These are phyloP conservation scores for Ciona savignyi DNA, from an alignment of 23 tunicate species.

Conservation along the genomic window DNA sequence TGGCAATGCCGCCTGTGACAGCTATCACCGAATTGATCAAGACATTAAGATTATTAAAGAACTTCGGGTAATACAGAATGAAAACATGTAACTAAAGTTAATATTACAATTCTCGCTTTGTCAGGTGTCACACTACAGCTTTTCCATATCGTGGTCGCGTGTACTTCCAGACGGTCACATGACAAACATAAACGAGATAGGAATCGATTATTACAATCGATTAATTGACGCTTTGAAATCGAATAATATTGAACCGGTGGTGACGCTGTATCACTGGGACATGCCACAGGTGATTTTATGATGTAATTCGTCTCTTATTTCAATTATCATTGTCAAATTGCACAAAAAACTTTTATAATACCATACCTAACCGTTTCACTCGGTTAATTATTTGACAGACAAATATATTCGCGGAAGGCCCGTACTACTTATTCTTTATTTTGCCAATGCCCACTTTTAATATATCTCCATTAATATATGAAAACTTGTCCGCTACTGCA, in stretches of 20 bases:
- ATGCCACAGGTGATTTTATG: conserved; percentile 81
- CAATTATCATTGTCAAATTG: too few relatives aligned
- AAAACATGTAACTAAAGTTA: neutral
- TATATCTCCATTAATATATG: too few relatives aligned
- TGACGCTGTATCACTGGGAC: conserved; percentile 91
- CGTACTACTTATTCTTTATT: too few relatives aligned
- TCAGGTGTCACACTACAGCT: conserved; percentile 81
- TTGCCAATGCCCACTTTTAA: too few relatives aligned
- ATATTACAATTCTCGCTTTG: neutral
- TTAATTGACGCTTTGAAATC: conserved; percentile 48
- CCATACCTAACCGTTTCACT: too few relatives aligned
- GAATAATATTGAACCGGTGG: conserved; percentile 64
- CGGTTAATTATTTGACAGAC: too few relatives aligned
- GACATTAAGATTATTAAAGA: conserved; percentile 82
- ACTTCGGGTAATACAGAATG: conserved; percentile 26
- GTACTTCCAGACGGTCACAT: conserved; percentile 60
- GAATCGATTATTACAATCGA: conserved; percentile 67
- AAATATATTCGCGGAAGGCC: too few relatives aligned
- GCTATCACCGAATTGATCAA: conserved; percentile 61
- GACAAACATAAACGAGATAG: conserved; percentile 36
- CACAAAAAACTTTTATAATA: too few relatives aligned
- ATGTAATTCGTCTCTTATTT: too few relatives aligned
- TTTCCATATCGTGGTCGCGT: conserved; percentile 92
- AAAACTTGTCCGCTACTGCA: too few relatives aligned
- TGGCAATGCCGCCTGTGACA: conserved; percentile 70